A percentile compares a stretch with the other conserved stretches of the same genome.
Evolutionary conservation across 2,113 vertebrate genomes (phyloP).

Genomic region (Grantiella picta): DNA sequence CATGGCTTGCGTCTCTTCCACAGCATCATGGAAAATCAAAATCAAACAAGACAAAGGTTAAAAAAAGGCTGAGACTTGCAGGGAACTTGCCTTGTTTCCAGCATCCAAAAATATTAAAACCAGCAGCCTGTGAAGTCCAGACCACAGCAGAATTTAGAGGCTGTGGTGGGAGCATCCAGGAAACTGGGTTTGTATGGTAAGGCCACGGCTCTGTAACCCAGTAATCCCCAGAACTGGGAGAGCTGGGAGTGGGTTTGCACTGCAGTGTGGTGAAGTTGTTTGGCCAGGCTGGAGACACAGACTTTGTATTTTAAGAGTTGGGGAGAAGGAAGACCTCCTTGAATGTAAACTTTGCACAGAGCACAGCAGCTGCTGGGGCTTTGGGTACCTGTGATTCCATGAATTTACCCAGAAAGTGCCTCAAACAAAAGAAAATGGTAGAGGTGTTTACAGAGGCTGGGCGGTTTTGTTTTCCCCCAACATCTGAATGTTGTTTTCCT

Average conservation of each 20-base stretch:
- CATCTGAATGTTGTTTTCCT: not conserved
- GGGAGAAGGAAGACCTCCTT: not conserved
- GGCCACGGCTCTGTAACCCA: not conserved
- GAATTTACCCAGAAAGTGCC: not conserved
- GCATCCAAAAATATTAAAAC: not conserved
- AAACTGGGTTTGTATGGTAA: not conserved
- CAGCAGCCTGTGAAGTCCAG: not conserved
- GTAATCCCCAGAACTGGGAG: not conserved
- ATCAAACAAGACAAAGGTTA: not conserved
- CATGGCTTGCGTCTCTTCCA: rapidly evolving
- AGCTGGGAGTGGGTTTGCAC: not conserved
- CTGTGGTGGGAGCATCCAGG: not conserved
- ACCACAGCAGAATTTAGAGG: not conserved
- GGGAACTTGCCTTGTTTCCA: not conserved
- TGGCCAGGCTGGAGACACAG: not conserved
- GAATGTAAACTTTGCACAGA: not conserved
- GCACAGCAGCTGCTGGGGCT: not conserved
- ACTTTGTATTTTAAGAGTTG: not conserved
- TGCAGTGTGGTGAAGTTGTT: not conserved
- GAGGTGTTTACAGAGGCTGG: not conserved
- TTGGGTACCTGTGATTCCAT: not conserved
- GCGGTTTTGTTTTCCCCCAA: not conserved
- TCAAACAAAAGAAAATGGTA: not conserved
- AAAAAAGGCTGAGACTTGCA: not conserved
- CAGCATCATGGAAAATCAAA: not conserved